A percentile compares a stretch with the other conserved stretches of the same genome.
Evolutionary conservation across 2,113 vertebrate genomes (phyloP).

Genomic region (Stercorarius parasiticus): DNA sequence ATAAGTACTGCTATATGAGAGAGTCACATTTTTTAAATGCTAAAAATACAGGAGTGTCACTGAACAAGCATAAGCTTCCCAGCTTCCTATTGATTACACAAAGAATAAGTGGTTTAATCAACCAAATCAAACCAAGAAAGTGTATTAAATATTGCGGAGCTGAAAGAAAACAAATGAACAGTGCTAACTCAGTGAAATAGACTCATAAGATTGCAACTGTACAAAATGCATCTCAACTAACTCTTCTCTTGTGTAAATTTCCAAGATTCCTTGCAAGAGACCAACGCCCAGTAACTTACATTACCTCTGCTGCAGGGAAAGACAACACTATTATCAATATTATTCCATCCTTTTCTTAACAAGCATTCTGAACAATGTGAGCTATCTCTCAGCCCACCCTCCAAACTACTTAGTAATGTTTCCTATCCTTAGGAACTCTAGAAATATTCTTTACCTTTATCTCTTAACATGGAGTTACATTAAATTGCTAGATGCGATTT

Average conservation of each 20-base stretch:
- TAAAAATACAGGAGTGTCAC: not conserved
- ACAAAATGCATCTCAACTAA: not conserved
- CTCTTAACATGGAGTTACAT: not conserved
- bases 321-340: not conserved
- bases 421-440: not conserved
- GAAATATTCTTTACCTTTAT: not conserved
- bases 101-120: not conserved
- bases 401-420: not conserved
- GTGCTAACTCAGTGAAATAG: not conserved
- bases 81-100: not conserved
- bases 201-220: not conserved
- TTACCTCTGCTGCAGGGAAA: not conserved
- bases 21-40: not conserved
- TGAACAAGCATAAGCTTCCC: not conserved
- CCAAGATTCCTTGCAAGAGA: not conserved
- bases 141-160: not conserved
- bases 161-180: not conserved
- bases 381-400: not conserved
- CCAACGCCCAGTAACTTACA: not conserved
- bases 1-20: not conserved
- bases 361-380: not conserved
- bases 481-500: not conserved
- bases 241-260: not conserved
- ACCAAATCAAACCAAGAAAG: not conserved
- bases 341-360: not conserved